These are phyloP conservation scores for Triplophysa rosa DNA, from an alignment of 2,113 vertebrate genomes.

Conservation along the genomic window DNA sequence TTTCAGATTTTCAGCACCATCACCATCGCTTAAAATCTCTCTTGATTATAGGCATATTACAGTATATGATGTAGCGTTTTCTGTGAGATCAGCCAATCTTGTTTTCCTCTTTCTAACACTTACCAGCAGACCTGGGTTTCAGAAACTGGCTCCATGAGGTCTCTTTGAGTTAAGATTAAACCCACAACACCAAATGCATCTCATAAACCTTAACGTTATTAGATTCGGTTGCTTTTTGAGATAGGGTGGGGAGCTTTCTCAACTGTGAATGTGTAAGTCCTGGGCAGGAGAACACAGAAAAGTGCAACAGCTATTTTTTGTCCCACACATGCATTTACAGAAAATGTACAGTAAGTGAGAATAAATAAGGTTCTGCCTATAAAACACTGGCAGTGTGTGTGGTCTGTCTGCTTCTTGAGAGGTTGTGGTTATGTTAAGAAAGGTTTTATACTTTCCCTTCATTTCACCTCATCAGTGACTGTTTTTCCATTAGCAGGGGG, in stretches of 20 bases:
- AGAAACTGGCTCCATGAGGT: slow-evolving; percentile 23
- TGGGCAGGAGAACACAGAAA: slow-evolving; percentile 19
- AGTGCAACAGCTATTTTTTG: neutral
- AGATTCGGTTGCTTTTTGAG: slow-evolving; percentile 24
- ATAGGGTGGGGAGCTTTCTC: neutral
- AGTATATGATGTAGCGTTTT: neutral
- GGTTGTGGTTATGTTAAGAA: slow-evolving; percentile 47
- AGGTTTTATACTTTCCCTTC: slow-evolving; percentile 42
- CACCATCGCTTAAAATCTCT: too few relatives aligned
- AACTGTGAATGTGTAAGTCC: slow-evolving; percentile 11
- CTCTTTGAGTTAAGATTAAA: slow-evolving; percentile 14
- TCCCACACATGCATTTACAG: slow-evolving; percentile 5
- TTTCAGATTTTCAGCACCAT: too few relatives aligned
- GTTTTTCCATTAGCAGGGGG: slow-evolving; percentile 37
- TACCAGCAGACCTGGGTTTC: slow-evolving; percentile 2
- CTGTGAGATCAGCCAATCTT: neutral
- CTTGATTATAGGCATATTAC: too few relatives aligned
- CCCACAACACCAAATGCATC: slow-evolving; percentile 34
- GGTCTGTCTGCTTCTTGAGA: slow-evolving; percentile 53
- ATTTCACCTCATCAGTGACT: slow-evolving; percentile 40
- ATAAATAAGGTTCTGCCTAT: slow-evolving; percentile 27
- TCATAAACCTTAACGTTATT: slow-evolving; percentile 38
- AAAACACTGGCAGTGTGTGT: slow-evolving; percentile 51
- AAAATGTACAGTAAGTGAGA: slow-evolving; percentile 29
- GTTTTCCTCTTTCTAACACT: neutral